Conservation (phyloP, 2,888 invertebrate species). For the Sphinx pinastri region DNA sequence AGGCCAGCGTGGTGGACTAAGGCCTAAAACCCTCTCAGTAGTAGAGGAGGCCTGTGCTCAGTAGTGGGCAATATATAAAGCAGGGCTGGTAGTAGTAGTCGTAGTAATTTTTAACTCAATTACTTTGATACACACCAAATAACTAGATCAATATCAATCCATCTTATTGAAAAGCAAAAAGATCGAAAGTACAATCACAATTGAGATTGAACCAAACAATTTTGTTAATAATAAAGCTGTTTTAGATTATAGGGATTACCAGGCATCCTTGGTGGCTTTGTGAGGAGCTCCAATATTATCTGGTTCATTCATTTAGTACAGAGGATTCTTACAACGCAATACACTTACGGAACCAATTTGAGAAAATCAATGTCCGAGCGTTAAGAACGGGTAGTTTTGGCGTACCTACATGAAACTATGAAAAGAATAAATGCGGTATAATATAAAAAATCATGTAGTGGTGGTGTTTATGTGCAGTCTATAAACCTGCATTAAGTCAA, state of each 20-base stretch:
- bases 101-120: no score
- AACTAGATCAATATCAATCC: background rate
- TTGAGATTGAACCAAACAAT: background rate
- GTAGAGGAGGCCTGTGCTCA: no score
- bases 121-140: background rate
- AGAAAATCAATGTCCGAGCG: slow-evolving; percentile 66
- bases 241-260: background rate
- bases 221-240: background rate
- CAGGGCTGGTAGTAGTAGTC: no score
- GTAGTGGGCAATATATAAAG: no score
- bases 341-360: slow-evolving; percentile 64
- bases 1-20: no score
- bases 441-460: background rate
- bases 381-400: slow-evolving; percentile 45
- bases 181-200: background rate
- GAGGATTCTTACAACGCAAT: slow-evolving; percentile 59
- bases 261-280: background rate
- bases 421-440: slow-evolving; percentile 26
- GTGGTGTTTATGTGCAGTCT: slow-evolving; percentile 10
- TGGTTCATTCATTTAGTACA: slow-evolving; percentile 49
- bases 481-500: background rate
- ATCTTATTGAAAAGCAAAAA: background rate
- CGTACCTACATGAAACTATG: background rate
- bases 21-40: no score
- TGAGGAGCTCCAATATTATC: slow-evolving; percentile 27